These are phyloP conservation scores for Parasteatoda lunata DNA, from an alignment of 2,888 invertebrate species.

Conservation along the genomic window DNA sequence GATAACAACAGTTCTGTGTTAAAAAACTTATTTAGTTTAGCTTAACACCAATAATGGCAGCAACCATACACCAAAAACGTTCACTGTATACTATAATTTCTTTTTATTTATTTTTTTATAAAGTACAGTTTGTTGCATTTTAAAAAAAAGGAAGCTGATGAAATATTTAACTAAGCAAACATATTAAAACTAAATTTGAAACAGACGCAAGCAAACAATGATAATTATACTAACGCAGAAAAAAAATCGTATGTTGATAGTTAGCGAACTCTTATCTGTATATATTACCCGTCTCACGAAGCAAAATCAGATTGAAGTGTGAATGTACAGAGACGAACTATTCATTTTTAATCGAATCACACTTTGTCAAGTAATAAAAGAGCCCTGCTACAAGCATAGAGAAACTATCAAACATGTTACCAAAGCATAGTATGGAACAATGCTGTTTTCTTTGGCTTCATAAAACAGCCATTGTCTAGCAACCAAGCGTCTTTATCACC, in stretches of 20 bases:
- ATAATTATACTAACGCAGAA: background rate
- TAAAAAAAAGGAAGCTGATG: background rate
- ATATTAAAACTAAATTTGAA: background rate
- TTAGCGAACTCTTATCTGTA: background rate
- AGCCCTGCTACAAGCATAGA: slow-evolving; percentile 22
- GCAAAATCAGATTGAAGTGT: background rate
- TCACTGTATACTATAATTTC: too few relatives aligned
- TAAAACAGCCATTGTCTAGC: slow-evolving; percentile 55
- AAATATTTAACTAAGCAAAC: background rate
- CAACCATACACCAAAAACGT: too few relatives aligned
- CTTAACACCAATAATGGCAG: too few relatives aligned
- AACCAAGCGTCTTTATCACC: slow-evolving; percentile 31
- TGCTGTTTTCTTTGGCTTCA: slow-evolving; percentile 50
- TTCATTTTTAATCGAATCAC: slow-evolving; percentile 63
- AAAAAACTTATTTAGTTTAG: too few relatives aligned
- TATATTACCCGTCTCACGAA: background rate
- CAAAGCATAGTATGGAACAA: slow-evolving; percentile 14
- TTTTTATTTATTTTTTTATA: background rate
- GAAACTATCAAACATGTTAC: slow-evolving; percentile 36
- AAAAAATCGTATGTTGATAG: background rate
- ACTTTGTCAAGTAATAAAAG: slow-evolving; percentile 46
- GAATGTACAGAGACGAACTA: background rate
- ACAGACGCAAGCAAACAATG: background rate
- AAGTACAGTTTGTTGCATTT: background rate
- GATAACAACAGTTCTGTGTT: too few relatives aligned